Conservation (phyloP, 2,888 invertebrate genomes). For the Alsophila aescularia region DNA sequence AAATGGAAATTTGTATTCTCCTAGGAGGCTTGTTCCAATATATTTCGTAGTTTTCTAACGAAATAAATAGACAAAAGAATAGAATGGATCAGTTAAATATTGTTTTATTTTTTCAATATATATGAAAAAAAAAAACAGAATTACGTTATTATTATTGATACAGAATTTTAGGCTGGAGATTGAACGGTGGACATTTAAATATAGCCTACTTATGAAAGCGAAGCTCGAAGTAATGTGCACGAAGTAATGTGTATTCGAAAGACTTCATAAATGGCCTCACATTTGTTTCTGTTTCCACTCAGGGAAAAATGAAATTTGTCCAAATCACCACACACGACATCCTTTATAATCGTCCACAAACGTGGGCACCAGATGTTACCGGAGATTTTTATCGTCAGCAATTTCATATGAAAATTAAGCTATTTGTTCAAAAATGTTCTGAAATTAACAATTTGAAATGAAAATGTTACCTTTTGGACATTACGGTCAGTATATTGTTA, state of each 20-base stretch:
- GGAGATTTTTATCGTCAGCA: conserved; percentile 30
- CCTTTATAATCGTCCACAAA: conserved; percentile 34
- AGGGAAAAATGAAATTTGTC: conserved; percentile 39
- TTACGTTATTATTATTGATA: too few species aligned
- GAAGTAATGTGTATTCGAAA: conserved; percentile 1
- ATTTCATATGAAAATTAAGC: conserved; percentile 15
- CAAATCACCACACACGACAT: conserved; percentile 38
- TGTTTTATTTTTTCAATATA: not conserved
- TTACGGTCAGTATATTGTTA: too few species aligned
- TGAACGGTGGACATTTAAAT: not conserved
- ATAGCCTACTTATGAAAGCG: not conserved
- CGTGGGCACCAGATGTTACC: conserved; percentile 32
- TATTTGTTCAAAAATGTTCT: conserved; percentile 6
- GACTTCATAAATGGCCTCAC: conserved; percentile 23
- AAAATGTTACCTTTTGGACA: too few species aligned
- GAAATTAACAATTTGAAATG: not conserved
- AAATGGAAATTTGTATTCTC: conserved; percentile 41
- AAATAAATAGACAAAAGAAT: conserved; percentile 31
- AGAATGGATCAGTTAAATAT: conserved; percentile 34
- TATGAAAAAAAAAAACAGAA: too few species aligned
- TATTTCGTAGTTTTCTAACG: conserved; percentile 30
- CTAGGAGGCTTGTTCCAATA: conserved; percentile 38
- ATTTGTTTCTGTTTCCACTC: conserved; percentile 31
- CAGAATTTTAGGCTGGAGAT: not conserved
- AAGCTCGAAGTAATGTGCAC: conserved; percentile 3